Conservation (phyloP, 2,888 invertebrate genomes). For the Tenthredo notha region DNA sequence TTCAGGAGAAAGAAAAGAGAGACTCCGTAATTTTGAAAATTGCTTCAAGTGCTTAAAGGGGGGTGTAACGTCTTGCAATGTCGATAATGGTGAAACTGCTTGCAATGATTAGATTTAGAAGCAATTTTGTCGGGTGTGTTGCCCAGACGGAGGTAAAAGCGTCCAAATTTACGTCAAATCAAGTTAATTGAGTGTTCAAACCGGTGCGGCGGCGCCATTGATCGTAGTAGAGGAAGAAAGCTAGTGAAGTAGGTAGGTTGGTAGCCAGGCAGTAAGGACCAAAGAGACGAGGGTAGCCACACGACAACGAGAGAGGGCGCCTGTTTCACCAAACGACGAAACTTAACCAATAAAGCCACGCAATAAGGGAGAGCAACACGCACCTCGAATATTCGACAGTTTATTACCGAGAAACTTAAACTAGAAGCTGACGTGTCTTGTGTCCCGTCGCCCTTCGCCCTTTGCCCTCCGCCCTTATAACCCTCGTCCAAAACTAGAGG, state of each 20-base stretch:
- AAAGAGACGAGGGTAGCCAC: slow-evolving; percentile 24
- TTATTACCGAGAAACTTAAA: slow-evolving; percentile 38
- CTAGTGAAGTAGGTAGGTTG: neutral
- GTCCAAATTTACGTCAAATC: slow-evolving; percentile 36
- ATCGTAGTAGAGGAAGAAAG: neutral
- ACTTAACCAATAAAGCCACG: slow-evolving; percentile 48
- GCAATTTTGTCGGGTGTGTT: neutral
- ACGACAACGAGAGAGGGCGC: slow-evolving; percentile 25
- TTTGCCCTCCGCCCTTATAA: neutral
- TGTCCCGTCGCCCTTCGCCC: neutral
- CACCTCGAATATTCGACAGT: slow-evolving; percentile 49
- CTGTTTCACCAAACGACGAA: slow-evolving; percentile 45
- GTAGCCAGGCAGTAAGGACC: neutral
- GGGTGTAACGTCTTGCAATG: neutral
- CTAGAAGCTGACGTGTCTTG: slow-evolving; percentile 43
- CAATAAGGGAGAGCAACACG: slow-evolving; percentile 43
- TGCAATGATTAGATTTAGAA: slow-evolving; percentile 1
- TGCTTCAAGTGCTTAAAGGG: neutral
- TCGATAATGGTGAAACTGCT: neutral
- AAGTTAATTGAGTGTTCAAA: slow-evolving; percentile 43
- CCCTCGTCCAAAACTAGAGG: neutral
- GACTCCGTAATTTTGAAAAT: neutral
- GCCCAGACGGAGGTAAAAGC: neutral
- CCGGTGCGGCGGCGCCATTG: neutral
- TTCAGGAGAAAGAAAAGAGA: neutral